Conservation (phyloP, 2,888 invertebrate genomes). For the Sinohyriopsis cumingii region DNA sequence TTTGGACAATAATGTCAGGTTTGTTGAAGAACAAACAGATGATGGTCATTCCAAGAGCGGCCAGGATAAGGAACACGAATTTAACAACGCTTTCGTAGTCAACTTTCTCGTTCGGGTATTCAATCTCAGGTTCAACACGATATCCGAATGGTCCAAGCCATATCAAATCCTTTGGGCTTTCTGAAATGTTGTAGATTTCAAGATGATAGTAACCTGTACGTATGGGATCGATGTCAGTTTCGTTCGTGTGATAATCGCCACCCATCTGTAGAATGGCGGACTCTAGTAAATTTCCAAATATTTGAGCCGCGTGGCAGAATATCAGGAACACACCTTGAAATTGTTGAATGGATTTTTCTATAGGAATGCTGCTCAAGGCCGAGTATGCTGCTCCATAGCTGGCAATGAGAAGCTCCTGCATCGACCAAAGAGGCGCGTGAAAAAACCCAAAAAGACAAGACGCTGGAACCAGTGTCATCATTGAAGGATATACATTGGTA, state of each 20-base stretch:
- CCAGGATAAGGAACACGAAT: slow-evolving; percentile 55
- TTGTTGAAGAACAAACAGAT: slow-evolving; percentile 60
- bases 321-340: slow-evolving; percentile 62
- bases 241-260: slow-evolving; percentile 27
- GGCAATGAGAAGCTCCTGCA: slow-evolving; percentile 57
- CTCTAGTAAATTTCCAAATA: slow-evolving; percentile 59
- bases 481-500: slow-evolving; percentile 59
- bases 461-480: slow-evolving; percentile 54
- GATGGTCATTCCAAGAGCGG: slow-evolving; percentile 54
- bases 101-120: slow-evolving; percentile 25
- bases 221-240: background rate
- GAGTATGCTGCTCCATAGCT: slow-evolving; percentile 61
- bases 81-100: slow-evolving; percentile 56
- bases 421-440: slow-evolving; percentile 60
- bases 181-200: slow-evolving; percentile 27
- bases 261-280: slow-evolving; percentile 52
- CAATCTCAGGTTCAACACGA: slow-evolving; percentile 27
- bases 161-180: slow-evolving; percentile 17
- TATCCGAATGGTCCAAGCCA: slow-evolving; percentile 43
- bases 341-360: slow-evolving; percentile 55
- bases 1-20: slow-evolving; percentile 59
- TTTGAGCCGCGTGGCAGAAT: slow-evolving; percentile 61
- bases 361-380: slow-evolving; percentile 49
- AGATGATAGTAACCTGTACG: slow-evolving; percentile 9
- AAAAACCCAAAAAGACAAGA: slow-evolving; percentile 58